These are phyloP conservation scores for Channa maculata DNA, from an alignment of 2,113 vertebrate species.

Conservation along the genomic window DNA sequence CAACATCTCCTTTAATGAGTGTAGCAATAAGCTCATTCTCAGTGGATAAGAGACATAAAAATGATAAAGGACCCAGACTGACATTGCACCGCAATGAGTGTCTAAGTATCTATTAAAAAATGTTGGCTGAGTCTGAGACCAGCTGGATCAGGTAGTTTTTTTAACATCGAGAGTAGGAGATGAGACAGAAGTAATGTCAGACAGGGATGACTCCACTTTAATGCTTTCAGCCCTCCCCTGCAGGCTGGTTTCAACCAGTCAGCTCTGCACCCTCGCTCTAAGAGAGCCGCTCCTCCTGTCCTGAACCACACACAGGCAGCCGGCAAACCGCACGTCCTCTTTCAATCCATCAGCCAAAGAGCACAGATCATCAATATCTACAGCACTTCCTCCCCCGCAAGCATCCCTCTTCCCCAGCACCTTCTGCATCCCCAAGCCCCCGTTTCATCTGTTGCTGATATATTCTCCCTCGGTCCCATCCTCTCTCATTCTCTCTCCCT, in stretches of 20 bases:
- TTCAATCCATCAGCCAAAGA: conserved; percentile 74
- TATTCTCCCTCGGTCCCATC: conserved; percentile 34
- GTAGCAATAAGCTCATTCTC: conserved; percentile 38
- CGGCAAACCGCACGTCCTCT: conserved; percentile 59
- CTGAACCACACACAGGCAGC: conserved; percentile 39
- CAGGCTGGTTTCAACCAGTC: conserved; percentile 50
- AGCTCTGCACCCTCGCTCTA: conserved; percentile 38
- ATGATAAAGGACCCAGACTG: conserved; percentile 32
- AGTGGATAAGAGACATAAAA: conserved; percentile 33
- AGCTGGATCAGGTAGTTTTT: background rate
- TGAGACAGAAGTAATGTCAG: conserved; percentile 15
- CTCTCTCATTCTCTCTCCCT: background rate
- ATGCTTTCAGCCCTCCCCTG: conserved; percentile 14
- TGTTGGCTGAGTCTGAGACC: conserved; percentile 3
- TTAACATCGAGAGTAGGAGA: conserved; percentile 10
- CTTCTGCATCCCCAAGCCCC: conserved; percentile 34
- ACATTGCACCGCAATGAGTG: conserved; percentile 2
- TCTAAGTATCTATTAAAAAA: conserved; percentile 13
- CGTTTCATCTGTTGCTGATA: conserved; percentile 56
- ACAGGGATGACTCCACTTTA: conserved; percentile 19
- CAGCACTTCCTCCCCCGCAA: conserved; percentile 47
- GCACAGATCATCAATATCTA: conserved; percentile 75
- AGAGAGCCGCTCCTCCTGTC: conserved; percentile 29
- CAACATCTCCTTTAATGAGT: conserved; percentile 14
- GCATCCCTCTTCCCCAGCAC: conserved; percentile 39